phyloP scores from a whole-genome alignment of 2,113 vertebrate genomes.

The Myrmecobius fasciatus region DNA sequence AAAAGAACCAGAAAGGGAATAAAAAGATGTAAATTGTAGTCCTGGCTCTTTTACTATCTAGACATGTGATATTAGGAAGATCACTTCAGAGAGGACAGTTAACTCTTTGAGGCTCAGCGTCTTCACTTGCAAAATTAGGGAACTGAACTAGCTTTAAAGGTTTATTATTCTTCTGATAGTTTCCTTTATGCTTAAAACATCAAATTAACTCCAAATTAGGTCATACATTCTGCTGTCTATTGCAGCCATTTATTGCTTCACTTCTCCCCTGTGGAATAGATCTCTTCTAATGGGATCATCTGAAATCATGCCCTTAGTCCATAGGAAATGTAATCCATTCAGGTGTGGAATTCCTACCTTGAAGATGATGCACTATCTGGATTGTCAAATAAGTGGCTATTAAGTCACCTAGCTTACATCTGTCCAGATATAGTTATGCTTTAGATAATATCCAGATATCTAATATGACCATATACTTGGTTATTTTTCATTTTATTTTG shows the following conservation, averaged over 20 bases:
- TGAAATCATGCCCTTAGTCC: not conserved
- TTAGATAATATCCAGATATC: not conserved
- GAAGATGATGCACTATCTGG: not conserved
- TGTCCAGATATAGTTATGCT: not conserved
- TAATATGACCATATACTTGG: not conserved
- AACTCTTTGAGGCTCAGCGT: not conserved
- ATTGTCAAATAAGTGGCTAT: not conserved
- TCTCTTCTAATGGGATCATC: not conserved
- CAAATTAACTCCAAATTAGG: not conserved
- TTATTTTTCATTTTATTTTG: not conserved
- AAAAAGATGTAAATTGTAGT: not conserved
- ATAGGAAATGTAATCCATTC: not conserved
- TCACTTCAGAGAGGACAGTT: not conserved
- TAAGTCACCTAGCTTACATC: not conserved
- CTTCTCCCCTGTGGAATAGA: not conserved
- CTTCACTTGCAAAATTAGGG: not conserved
- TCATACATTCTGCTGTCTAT: not conserved
- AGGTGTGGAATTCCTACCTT: not conserved
- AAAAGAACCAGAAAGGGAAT: not conserved
- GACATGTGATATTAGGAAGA: not conserved
- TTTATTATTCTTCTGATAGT: not conserved
- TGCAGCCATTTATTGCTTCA: not conserved
- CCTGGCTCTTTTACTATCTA: not conserved
- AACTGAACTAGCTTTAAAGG: not conserved
- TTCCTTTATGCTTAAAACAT: not conserved